phyloP scores from a whole-genome alignment of 2,888 invertebrate species.

The Temnothorax ravouxi region DNA sequence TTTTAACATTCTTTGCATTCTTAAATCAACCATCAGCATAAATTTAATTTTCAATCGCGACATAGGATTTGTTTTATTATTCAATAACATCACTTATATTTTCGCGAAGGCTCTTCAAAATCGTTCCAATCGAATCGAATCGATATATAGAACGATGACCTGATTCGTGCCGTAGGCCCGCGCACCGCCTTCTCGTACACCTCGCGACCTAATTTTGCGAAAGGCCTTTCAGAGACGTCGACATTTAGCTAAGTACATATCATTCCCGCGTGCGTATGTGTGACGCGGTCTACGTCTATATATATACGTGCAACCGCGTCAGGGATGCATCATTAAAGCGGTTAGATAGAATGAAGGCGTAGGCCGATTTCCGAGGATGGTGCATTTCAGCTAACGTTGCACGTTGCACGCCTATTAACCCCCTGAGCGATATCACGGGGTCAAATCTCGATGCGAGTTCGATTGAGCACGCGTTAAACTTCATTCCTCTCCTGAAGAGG shows the following conservation, averaged over 20 bases:
- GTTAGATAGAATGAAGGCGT: slow-evolving; percentile 34
- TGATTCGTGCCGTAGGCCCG: slow-evolving; percentile 43
- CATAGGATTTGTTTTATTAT: neutral
- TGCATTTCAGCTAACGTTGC: slow-evolving; percentile 32
- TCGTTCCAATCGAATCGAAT: slow-evolving; percentile 28
- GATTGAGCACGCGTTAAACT: slow-evolving; percentile 40
- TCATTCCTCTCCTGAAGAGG: slow-evolving; percentile 7
- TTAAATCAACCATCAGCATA: neutral
- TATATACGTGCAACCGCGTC: neutral
- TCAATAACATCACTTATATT: neutral
- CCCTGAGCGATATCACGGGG: slow-evolving; percentile 19
- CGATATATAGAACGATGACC: slow-evolving; percentile 44
- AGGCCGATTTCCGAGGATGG: slow-evolving; percentile 42
- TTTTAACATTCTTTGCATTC: neutral
- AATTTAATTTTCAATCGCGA: neutral
- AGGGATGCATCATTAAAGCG: slow-evolving; percentile 38
- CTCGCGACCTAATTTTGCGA: slow-evolving; percentile 48
- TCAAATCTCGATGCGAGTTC: slow-evolving; percentile 39
- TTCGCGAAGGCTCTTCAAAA: neutral
- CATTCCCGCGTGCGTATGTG: slow-evolving; percentile 31
- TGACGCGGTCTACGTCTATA: neutral
- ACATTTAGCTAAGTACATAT: slow-evolving; percentile 51
- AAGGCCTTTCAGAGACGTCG: slow-evolving; percentile 51
- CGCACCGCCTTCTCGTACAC: slow-evolving; percentile 9
- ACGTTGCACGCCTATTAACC: slow-evolving; percentile 46